Base-by-base conservation (phyloP, 2,888 invertebrate genomes). In the Ypsolopha sequella region DNA sequence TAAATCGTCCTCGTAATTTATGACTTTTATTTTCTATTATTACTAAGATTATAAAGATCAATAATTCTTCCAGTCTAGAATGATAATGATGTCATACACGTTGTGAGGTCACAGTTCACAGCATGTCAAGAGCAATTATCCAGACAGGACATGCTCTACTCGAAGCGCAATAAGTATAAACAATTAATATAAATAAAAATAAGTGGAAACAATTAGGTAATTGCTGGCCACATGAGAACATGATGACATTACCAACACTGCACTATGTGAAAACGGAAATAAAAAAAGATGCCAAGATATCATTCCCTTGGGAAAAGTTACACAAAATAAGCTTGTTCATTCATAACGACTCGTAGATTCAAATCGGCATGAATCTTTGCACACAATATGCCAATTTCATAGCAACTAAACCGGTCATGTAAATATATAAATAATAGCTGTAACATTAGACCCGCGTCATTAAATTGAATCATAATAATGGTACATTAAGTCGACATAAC, bases 91-190 rank as follows among this genome's bases (percentile, higher is more conserved):
- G 24, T 24, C 24, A 24, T 24, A 24, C 24, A 24, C 24, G 24
- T 24, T 24, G 24, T 24, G 24, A 24, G 24, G 24, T 7, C 39
- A 39, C 11, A 39, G 47, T 47, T 34, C 34, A 35, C 47, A 47
- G 11, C 47, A 47, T 47, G 36, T 47, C 47, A 47, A 47, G 47
- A 34, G 47, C 47, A 47, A 47, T 47, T 47, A 47, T 24, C 47
- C 34, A 34, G 47, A 33, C 47, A 4, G n/a, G 34, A 34, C 24
- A 24, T 4, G 24, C 24, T 24, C 24, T 24, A 4, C 24, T 24
- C 24, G 24, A 3, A 24, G 24, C 24, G 34, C 36, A 34, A 47
- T 36, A 13, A 47, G 36, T 47, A 13, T 35, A 35, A 11, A 47
- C 47, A 47, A 47, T 47, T 47, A 47, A n/a, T n/a, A n/a, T n/a